phyloP scores from a whole-genome alignment of 2,888 invertebrate genomes.

The Diaprepes abbreviatus region DNA sequence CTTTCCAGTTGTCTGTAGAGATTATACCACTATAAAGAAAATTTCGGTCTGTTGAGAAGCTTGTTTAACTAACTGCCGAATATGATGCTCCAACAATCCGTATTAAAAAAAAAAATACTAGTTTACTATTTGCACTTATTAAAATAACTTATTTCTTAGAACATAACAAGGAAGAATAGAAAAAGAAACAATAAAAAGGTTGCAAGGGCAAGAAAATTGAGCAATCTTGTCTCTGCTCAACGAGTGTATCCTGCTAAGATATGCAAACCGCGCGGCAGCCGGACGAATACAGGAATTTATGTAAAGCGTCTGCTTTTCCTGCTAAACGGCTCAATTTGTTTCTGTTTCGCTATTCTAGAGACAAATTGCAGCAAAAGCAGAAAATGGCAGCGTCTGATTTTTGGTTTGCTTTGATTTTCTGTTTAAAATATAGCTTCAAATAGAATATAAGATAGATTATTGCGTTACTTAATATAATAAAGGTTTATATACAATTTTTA shows the following conservation, averaged over 20 bases:
- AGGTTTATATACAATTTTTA: too few species aligned
- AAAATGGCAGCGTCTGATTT: constrained; percentile 8
- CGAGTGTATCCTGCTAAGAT: constrained; percentile 9
- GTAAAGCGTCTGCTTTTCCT: constrained; percentile 29
- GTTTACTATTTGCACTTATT: not conserved
- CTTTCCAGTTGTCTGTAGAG: too few species aligned
- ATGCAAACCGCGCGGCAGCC: constrained; percentile 12
- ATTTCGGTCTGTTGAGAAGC: too few species aligned
- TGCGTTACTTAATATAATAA: too few species aligned
- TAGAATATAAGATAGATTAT: too few species aligned
- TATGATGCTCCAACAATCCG: too few species aligned
- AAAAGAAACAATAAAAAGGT: constrained; percentile 2
- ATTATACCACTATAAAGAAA: too few species aligned
- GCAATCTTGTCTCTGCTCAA: constrained; percentile 16
- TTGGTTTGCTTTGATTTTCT: not conserved
- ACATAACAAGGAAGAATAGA: not conserved
- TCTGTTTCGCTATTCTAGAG: constrained; percentile 6
- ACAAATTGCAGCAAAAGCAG: constrained; percentile 22
- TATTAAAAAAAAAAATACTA: too few species aligned
- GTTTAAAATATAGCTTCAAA: constrained; percentile 2
- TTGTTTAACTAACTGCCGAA: too few species aligned
- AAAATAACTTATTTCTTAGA: not conserved
- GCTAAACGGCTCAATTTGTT: constrained; percentile 27
- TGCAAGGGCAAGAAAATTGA: not conserved
- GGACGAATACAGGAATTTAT: constrained; percentile 22